phyloP scores from a whole-genome alignment of 2,797 vertebrate genomes.

The Danio albolineatus region DNA sequence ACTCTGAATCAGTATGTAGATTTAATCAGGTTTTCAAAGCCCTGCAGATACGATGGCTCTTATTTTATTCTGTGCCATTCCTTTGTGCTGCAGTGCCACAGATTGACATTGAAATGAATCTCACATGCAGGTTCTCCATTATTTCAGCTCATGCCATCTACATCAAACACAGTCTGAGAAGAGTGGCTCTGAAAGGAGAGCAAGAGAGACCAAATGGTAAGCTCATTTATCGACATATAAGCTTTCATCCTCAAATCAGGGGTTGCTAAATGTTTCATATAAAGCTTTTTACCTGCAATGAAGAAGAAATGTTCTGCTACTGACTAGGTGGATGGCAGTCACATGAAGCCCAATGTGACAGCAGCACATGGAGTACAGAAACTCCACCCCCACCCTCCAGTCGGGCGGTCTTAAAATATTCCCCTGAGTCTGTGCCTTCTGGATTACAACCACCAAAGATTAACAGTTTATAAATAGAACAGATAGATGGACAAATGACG shows the following conservation, averaged over 20 bases:
- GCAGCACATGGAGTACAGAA: neutral
- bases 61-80: neutral
- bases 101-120: neutral
- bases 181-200: neutral
- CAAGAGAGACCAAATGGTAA: neutral
- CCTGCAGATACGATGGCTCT: neutral
- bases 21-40: neutral
- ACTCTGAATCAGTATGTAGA: neutral
- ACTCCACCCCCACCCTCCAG: constrained; percentile 21
- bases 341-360: constrained; percentile 40
- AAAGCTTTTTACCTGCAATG: constrained; percentile 5
- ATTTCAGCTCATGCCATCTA: neutral
- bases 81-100: neutral
- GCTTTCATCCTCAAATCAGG: neutral
- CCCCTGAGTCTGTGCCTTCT: constrained; percentile 15
- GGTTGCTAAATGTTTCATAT: neutral
- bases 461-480: constrained; percentile 33
- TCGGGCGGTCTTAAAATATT: constrained; percentile 28
- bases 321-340: constrained; percentile 8
- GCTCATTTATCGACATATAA: neutral
- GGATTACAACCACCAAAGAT: constrained; percentile 48
- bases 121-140: neutral
- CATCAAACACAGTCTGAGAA: neutral
- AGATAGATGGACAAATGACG: constrained; percentile 31
- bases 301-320: neutral